Base-by-base conservation (phyloP, 1,140 invertebrate species). In the Steinernema feltiae region DNA sequence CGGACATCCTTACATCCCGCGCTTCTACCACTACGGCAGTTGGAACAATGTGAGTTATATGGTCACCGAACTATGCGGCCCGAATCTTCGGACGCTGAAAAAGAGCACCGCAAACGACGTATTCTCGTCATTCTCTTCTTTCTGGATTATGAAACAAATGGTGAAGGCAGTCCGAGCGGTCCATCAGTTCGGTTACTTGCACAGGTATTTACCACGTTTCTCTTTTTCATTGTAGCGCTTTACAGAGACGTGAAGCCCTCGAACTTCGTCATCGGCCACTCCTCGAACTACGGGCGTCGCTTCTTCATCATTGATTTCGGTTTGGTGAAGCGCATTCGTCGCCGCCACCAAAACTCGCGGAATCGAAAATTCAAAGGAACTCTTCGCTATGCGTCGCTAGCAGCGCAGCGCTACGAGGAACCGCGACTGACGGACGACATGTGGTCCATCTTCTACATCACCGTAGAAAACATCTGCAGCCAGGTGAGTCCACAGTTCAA, bases 301-400 rank as follows among this genome's bases (percentile, higher is more conserved):
- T 31, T 73, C 30, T 73, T 72, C 27, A 70, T 73, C n/a, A 35
- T 73, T n/a, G 72, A 73, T 53, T 73, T 73, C 70, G 72, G 72
- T 24, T 24, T 73, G 15, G 48, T 72, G 32, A 71, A 71, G 69
- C 7, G n/a, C 2, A n/a, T 18, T 12, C 12, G 63, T 3, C 53
- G 53, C 24, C 53, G 53, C 53, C 2, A 12, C 12, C n/a, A n/a
- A n/a, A n/a, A 15, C 53, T 7, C 2, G 3, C 72, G 70, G n/a
- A 15, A 32, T 2, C 31, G 72, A 3, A n/a, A n/a, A n/a, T 73
- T 73, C 63, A n/a, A 69, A 27, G 72, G 72, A 12, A 73, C 72
- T 30, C 31, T 69, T 3, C 72, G 72, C 32, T 73, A 73, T 53
- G 72, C 72, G 2, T 73, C 72, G 46, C 32, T 73, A 2, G 72